These are phyloP conservation scores for Vimba vimba DNA, from an alignment of 2,113 vertebrate species.

Conservation along the genomic window DNA sequence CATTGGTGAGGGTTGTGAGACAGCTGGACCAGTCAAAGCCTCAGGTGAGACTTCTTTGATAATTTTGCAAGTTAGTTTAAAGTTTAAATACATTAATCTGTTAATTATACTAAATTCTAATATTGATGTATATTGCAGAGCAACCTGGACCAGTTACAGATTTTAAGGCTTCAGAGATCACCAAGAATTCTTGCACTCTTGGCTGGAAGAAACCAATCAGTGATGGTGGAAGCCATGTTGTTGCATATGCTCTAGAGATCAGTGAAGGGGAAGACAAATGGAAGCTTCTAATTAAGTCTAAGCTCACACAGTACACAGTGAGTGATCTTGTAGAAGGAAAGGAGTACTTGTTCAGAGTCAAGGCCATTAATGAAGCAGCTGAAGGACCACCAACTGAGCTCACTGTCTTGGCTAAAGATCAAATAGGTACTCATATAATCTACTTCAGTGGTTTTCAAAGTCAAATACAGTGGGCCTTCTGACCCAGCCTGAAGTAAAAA, in stretches of 20 bases:
- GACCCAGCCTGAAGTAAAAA: too few relatives aligned
- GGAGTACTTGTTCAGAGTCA: slow-evolving; percentile 91
- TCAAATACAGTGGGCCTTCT: not conserved
- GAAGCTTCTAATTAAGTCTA: slow-evolving; percentile 86
- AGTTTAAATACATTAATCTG: not conserved
- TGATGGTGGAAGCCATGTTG: slow-evolving; percentile 90
- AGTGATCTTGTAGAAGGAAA: slow-evolving; percentile 88
- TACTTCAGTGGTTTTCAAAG: not conserved
- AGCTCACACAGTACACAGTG: slow-evolving; percentile 80
- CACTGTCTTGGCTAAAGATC: slow-evolving; percentile 86
- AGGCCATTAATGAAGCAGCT: slow-evolving; percentile 91
- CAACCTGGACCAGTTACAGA: slow-evolving; percentile 93
- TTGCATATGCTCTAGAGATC: slow-evolving; percentile 87
- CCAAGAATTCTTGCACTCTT: slow-evolving; percentile 87
- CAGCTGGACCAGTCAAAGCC: slow-evolving; percentile 89
- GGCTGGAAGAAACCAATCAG: slow-evolving; percentile 93
- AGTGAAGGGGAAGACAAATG: slow-evolving; percentile 86
- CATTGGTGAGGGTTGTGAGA: slow-evolving; percentile 96
- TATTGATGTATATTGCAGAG: slow-evolving; percentile 74
- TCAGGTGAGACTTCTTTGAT: slow-evolving; percentile 81
- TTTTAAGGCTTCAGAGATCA: slow-evolving; percentile 83
- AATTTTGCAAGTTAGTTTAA: not conserved
- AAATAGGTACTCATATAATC: slow-evolving; percentile 80
- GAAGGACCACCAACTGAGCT: slow-evolving; percentile 90
- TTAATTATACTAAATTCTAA: not conserved